These are phyloP conservation scores for Caenorhabditis inopinata DNA, from an alignment of 1,140 invertebrate genomes.

Conservation along the genomic window DNA sequence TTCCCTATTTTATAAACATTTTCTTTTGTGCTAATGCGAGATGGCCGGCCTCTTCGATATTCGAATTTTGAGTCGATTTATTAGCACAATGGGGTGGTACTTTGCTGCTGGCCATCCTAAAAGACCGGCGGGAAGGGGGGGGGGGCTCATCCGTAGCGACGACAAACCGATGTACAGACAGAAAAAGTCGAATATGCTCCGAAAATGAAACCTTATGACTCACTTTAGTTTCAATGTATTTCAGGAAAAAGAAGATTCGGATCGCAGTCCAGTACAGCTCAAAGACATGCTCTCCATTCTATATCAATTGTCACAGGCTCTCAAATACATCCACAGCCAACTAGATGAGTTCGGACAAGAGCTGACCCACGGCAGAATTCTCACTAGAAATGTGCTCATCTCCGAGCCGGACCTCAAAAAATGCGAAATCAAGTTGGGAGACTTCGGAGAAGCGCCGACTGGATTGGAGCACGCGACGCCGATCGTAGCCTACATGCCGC, in stretches of 20 bases:
- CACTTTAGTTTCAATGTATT: too few species aligned
- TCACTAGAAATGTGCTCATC: slow-evolving; percentile 29
- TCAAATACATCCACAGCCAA: slow-evolving; percentile 23
- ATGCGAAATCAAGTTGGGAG: slow-evolving; percentile 22
- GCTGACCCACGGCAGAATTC: slow-evolving; percentile 21
- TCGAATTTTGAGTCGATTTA: too few species aligned
- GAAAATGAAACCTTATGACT: too few species aligned
- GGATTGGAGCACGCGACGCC: slow-evolving; percentile 20
- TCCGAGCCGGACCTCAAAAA: neutral
- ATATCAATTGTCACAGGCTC: neutral
- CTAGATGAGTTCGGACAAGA: slow-evolving; percentile 15
- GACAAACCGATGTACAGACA: too few species aligned
- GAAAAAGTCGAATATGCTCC: too few species aligned
- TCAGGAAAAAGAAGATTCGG: slow-evolving; percentile 9
- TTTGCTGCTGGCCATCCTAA: too few species aligned
- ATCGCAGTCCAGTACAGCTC: neutral
- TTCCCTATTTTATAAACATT: too few species aligned
- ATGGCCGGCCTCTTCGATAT: too few species aligned
- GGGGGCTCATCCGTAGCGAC: too few species aligned
- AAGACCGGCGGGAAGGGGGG: too few species aligned
- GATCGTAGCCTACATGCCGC: slow-evolving; percentile 23
- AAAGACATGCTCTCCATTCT: neutral
- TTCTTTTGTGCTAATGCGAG: too few species aligned
- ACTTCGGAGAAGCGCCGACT: slow-evolving; percentile 19
- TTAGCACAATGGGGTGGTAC: too few species aligned